phyloP scores from a whole-genome alignment of 2,797 vertebrate genomes.

The Chiroxiphia lanceolata region DNA sequence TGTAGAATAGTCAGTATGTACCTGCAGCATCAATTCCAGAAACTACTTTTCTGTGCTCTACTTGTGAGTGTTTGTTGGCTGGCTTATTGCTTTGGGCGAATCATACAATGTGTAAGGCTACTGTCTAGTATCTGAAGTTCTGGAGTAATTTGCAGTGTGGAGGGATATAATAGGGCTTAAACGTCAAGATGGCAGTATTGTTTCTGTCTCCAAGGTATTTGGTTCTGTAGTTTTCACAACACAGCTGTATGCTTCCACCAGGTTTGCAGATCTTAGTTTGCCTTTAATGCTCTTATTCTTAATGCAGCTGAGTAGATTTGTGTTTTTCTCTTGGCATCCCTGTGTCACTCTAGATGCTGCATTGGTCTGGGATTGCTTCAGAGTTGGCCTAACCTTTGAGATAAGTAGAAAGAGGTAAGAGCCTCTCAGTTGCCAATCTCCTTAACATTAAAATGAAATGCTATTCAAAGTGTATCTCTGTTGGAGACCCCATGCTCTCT shows the following conservation, averaged over 20 bases:
- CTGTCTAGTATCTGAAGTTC: neutral
- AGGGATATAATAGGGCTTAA: neutral
- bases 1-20: neutral
- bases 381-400: neutral
- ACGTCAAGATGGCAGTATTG: neutral
- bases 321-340: neutral
- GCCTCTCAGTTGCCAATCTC: neutral
- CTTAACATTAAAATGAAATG: neutral
- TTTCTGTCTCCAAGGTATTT: neutral
- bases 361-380: neutral
- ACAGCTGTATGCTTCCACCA: accelerated
- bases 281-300: neutral
- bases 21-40: neutral
- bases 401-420: neutral
- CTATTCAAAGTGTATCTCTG: neutral
- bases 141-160: neutral
- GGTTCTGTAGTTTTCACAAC: neutral
- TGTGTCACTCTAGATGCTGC: neutral
- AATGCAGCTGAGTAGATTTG: neutral
- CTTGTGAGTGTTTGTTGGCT: neutral
- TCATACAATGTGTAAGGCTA: neutral
- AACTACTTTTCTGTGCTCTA: neutral
- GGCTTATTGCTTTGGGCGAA: neutral
- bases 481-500: neutral
- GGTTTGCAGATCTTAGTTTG: neutral